Base-by-base conservation (phyloP, 2,113 vertebrate species). In the Oplegnathus fasciatus region DNA sequence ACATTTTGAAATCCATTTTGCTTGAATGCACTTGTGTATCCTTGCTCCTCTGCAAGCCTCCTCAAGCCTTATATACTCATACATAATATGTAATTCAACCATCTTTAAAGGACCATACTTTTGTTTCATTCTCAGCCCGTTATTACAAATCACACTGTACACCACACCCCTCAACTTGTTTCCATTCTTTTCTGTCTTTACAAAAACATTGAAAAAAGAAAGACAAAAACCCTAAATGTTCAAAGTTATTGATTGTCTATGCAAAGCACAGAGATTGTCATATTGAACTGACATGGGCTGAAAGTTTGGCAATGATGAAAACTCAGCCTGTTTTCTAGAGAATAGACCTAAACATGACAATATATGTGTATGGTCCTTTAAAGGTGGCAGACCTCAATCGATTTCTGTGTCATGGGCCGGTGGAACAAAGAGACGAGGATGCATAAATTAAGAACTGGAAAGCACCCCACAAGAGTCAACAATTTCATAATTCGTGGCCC, bases 401-500 rank as follows among this genome's bases (percentile, higher is more conserved):
- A 72, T 71, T 66, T 42, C 7, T 24, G 34, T 2, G 1, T 54
- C 76, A 72, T 44, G 52, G 13, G n/a, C 48, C 20, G n/a, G 6
- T 75, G 34, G 50, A 71, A 83, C 69, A 70, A 76, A 68, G 57
- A 68, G 17, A 26, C 0, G 8, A 79, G 34, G 42, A 65, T n/a
- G 46, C 22, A 57, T 54, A 64, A 18, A 75, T 30, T 28, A 28
- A 40, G 18, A 73, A 44, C 9, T 20, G n/a, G 57, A 60, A 70
- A 78, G 20, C 20, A 30, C 44, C 34, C 34, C 28, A 34, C 48
- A 20, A 48, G 14, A 69, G 66, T 26, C 30, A 62, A 18, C 54
- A 50, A 28, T 78, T 80, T 79, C 50, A 72, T 74, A 6, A 60
- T 75, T 60, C 67, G 76, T 68, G 48, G 76, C 22, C 78, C 61